These are phyloP conservation scores for Pseudococcus longispinus DNA, from an alignment of 2,888 invertebrate species.

Conservation along the genomic window DNA sequence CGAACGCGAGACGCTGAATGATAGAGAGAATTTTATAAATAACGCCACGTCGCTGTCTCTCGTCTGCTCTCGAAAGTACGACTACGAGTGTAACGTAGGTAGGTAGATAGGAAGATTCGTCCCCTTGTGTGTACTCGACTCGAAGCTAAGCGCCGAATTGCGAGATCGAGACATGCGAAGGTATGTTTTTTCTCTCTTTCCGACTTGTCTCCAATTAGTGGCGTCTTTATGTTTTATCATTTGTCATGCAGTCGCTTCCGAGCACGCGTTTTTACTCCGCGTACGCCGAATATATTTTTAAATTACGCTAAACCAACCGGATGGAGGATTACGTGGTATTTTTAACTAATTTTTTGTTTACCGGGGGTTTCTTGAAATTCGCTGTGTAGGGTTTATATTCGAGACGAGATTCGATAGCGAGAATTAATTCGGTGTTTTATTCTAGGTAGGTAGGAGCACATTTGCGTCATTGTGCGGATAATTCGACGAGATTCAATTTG, in stretches of 20 bases:
- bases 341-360: slow-evolving; percentile 9
- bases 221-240: slow-evolving; percentile 51
- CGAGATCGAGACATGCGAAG: slow-evolving; percentile 32
- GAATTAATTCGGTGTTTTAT: not conserved
- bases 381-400: not conserved
- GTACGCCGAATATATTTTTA: slow-evolving; percentile 19
- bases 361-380: not conserved
- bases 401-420: not conserved
- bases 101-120: too few species aligned
- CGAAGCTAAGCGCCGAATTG: not conserved
- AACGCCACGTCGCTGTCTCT: slow-evolving; percentile 41
- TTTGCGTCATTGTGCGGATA: not conserved
- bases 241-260: slow-evolving; percentile 49
- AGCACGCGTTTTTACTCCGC: not conserved
- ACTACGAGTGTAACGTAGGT: not conserved
- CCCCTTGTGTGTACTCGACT: not conserved
- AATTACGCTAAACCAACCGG: slow-evolving; percentile 50
- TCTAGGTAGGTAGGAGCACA: too few species aligned
- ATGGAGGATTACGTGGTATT: slow-evolving; percentile 30
- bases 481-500: not conserved
- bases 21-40: slow-evolving; percentile 53
- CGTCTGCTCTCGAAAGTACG: not conserved
- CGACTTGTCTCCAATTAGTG: slow-evolving; percentile 48
- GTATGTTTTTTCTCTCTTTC: slow-evolving; percentile 46
- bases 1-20: slow-evolving; percentile 25